Percentiles rank a stretch among this genome's conserved stretches.
phyloP scores from a whole-genome alignment of 2,113 vertebrate genomes.

The Ceuthmochares aereus region DNA sequence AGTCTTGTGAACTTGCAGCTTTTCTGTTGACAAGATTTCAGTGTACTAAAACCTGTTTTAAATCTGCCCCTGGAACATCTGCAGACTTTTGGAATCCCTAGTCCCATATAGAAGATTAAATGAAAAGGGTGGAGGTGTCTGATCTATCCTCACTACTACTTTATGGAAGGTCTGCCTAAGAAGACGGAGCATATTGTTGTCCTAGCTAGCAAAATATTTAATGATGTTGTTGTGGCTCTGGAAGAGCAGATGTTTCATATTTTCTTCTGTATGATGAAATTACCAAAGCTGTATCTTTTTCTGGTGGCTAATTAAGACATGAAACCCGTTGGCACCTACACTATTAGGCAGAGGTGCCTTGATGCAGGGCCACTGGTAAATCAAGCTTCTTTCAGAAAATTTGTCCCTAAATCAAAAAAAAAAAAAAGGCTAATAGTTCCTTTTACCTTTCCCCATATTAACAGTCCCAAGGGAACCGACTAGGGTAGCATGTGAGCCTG shows the following conservation, averaged over 20 bases:
- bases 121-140: background rate
- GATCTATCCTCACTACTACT: background rate
- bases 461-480: background rate
- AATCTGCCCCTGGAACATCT: background rate
- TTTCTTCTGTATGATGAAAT: background rate
- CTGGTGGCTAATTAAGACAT: background rate
- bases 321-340: background rate
- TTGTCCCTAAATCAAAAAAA: background rate
- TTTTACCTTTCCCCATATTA: background rate
- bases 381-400: background rate
- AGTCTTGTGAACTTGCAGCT: background rate
- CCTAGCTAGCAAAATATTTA: background rate
- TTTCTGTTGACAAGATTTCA: background rate
- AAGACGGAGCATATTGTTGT: fast-evolving
- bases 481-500: background rate
- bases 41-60: background rate
- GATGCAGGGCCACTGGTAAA: background rate
- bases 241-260: background rate
- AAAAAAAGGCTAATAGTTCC: background rate
- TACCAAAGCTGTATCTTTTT: background rate
- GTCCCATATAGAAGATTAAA: background rate
- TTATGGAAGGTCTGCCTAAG: background rate
- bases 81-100: background rate
- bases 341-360: background rate
- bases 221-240: background rate